phyloP scores from a whole-genome alignment of 2,797 vertebrate species.

The Chaetophractus vellerosus region DNA sequence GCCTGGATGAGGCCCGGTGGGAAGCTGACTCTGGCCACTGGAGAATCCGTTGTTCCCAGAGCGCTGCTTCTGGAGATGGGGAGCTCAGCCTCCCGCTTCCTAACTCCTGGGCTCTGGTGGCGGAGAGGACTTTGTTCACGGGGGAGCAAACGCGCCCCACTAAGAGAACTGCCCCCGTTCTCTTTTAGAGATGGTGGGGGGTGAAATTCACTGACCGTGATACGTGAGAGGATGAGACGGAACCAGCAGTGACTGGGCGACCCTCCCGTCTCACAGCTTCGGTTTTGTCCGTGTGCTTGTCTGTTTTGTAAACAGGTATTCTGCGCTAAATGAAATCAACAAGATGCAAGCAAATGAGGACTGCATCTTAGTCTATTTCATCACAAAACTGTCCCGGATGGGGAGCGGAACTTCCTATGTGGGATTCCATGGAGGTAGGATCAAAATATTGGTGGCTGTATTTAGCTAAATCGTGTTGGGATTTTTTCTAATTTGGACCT shows the following conservation, averaged over 20 bases:
- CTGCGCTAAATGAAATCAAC: conserved; percentile 96
- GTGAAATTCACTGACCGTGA: not conserved
- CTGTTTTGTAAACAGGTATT: conserved; percentile 91
- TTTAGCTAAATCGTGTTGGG: fast-evolving
- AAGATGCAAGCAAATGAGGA: conserved; percentile 88
- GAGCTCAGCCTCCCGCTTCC: conserved; percentile 82
- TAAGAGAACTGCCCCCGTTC: fast-evolving
- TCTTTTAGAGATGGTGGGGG: not conserved
- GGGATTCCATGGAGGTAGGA: conserved; percentile 96
- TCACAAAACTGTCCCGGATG: conserved; percentile 95
- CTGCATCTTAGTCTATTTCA: conserved; percentile 94
- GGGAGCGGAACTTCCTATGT: conserved; percentile 94
- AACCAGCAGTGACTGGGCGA: fast-evolving
- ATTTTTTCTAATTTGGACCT: not conserved
- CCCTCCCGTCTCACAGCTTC: fast-evolving
- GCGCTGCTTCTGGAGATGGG: conserved; percentile 94
- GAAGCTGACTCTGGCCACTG: fast-evolving
- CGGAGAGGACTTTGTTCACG: not conserved
- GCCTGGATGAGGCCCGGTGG: not conserved
- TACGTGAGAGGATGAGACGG: not conserved
- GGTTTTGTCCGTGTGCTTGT: no score
- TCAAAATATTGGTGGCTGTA: fast-evolving
- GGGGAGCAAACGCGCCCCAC: not conserved
- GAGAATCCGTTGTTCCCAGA: conserved; percentile 87
- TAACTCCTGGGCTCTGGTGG: not conserved